Conservation (phyloP, 37 sponge, comb jelly and placozoan genomes). For the Dysidea cf. avara region DNA sequence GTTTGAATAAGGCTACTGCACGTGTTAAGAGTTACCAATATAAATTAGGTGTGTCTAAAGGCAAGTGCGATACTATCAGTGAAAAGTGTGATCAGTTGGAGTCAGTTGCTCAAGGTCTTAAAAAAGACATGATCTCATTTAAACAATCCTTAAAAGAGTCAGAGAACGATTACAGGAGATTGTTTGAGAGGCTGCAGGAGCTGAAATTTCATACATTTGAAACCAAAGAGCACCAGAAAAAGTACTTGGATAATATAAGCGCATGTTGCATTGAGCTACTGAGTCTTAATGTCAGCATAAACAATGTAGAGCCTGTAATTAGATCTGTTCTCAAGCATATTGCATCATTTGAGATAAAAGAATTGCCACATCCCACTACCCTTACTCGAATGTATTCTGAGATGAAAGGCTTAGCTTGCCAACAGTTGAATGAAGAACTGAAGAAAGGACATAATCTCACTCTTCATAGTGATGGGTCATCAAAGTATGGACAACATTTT, state of each 20-base stretch:
- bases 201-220: too few relatives aligned
- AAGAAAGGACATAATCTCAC: neutral
- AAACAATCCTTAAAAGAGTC: too few relatives aligned
- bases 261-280: conserved; percentile 2
- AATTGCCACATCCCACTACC: neutral
- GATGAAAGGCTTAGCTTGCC: conserved; percentile 5
- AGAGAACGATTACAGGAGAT: too few relatives aligned
- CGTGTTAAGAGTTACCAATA: too few relatives aligned
- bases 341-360: conserved; percentile 4
- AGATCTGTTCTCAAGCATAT: conserved; percentile 1
- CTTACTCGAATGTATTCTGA: conserved; percentile 7
- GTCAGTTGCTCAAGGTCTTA: too few relatives aligned
- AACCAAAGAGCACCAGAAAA: too few relatives aligned
- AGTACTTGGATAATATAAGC: neutral
- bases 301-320: conserved; percentile 8
- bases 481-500: conserved; percentile 29
- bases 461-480: conserved; percentile 19
- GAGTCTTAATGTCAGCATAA: neutral
- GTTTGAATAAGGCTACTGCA: too few relatives aligned
- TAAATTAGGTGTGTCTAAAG: too few relatives aligned
- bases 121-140: too few relatives aligned
- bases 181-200: too few relatives aligned
- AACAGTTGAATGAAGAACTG: conserved; percentile 9
- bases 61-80: too few relatives aligned
- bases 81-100: too few relatives aligned